Evolutionary conservation across 2,888 invertebrate genomes (phyloP).

Genomic region (Leptinotarsa tumamoca): DNA sequence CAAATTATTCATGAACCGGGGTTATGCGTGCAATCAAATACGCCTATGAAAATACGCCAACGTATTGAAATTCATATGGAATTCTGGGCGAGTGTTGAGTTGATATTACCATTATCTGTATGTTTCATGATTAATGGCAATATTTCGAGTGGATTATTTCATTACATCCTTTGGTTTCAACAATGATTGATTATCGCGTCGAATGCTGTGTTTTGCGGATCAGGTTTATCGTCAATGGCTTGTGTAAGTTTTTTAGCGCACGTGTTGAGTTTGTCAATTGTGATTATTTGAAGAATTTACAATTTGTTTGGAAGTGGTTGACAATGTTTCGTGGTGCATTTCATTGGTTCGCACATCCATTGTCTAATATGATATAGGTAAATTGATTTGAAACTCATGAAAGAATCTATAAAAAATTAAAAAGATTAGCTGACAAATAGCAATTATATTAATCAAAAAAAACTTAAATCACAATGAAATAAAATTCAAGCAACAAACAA

Average conservation of each 20-base stretch:
- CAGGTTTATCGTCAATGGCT: background rate
- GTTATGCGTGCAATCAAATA: slow-evolving; percentile 18
- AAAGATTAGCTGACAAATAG: too few relatives aligned
- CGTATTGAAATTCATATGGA: slow-evolving; percentile 13
- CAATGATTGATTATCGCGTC: background rate
- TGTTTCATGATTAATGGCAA: slow-evolving; percentile 13
- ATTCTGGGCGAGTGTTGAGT: slow-evolving; percentile 12
- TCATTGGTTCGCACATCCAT: too few relatives aligned
- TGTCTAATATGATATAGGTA: too few relatives aligned
- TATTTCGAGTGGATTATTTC: slow-evolving; percentile 14
- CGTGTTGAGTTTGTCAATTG: too few relatives aligned
- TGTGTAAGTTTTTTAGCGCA: background rate
- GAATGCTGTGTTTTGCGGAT: background rate
- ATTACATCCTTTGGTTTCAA: slow-evolving; percentile 10
- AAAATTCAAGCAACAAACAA: too few relatives aligned
- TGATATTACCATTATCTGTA: slow-evolving; percentile 9
- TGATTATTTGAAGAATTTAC: too few relatives aligned
- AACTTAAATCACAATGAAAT: too few relatives aligned
- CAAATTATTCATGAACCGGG: slow-evolving; percentile 20
- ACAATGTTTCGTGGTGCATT: too few relatives aligned
- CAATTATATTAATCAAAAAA: too few relatives aligned
- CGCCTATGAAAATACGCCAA: slow-evolving; percentile 19
- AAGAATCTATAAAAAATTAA: too few relatives aligned
- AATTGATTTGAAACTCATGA: too few relatives aligned
- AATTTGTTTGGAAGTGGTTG: too few relatives aligned